These are phyloP conservation scores for Heliconius sara DNA, from an alignment of 2,888 invertebrate genomes.

Conservation along the genomic window DNA sequence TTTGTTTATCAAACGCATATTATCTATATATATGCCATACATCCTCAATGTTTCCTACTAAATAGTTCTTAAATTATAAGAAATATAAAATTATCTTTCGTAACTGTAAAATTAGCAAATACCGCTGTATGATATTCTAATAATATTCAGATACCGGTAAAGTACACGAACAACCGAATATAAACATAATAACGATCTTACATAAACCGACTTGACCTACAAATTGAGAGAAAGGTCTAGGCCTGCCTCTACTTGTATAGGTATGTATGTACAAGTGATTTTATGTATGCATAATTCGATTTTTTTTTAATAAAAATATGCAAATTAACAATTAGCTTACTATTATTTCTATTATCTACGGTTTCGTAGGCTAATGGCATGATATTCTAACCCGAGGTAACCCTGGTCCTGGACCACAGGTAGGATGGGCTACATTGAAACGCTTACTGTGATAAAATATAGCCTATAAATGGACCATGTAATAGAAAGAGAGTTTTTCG, in stretches of 20 bases:
- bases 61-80: background rate
- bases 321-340: background rate
- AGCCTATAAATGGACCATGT: too few relatives aligned
- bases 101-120: background rate
- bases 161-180: slow-evolving; percentile 43
- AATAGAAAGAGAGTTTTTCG: too few relatives aligned
- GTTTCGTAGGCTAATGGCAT: background rate
- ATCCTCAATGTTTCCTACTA: background rate
- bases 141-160: slow-evolving; percentile 22
- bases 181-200: slow-evolving; percentile 60
- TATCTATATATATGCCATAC: background rate
- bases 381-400: too few relatives aligned
- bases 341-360: too few relatives aligned
- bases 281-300: background rate
- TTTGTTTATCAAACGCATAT: too few relatives aligned
- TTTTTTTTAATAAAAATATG: too few relatives aligned
- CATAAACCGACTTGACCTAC: slow-evolving; percentile 75
- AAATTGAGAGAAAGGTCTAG: slow-evolving; percentile 82
- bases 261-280: too few relatives aligned
- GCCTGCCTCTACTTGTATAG: slow-evolving; percentile 47
- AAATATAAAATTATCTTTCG: background rate
- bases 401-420: too few relatives aligned
- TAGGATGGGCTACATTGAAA: too few relatives aligned
- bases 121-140: slow-evolving; percentile 19
- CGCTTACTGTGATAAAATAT: too few relatives aligned